Evolutionary conservation across 2,797 vertebrate genomes (phyloP).

Genomic region (Pyrocephalus nanus): DNA sequence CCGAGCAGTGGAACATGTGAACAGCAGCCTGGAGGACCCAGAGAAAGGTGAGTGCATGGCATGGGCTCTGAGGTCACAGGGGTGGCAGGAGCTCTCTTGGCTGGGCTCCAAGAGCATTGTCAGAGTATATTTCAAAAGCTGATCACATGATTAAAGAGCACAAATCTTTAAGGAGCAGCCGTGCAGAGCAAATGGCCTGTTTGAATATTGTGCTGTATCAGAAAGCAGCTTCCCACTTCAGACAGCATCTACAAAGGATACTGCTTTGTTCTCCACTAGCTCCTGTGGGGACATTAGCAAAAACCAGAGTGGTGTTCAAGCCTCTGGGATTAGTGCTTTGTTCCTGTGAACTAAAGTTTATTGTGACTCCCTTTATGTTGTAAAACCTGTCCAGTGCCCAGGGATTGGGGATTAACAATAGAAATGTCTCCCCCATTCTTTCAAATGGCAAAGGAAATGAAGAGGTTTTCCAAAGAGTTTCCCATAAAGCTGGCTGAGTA

Average conservation of each 20-base stretch:
- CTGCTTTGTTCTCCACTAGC: background rate
- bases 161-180: background rate
- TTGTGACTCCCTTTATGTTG: background rate
- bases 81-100: background rate
- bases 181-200: background rate
- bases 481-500: background rate
- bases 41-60: conserved; percentile 65
- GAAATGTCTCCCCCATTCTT: background rate
- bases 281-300: background rate
- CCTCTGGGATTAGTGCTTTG: background rate
- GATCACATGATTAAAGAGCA: background rate
- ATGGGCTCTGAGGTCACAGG: background rate
- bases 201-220: background rate
- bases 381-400: background rate
- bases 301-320: background rate
- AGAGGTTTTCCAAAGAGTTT: background rate
- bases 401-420: background rate
- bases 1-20: conserved; percentile 62
- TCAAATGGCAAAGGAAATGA: background rate
- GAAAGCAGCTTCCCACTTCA: background rate
- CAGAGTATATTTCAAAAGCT: background rate
- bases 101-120: background rate
- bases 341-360: background rate
- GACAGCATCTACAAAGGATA: background rate
- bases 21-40: conserved; percentile 66